These are phyloP conservation scores for Urocitellus parryii DNA, from an alignment of 2,113 vertebrate genomes.

Conservation along the genomic window DNA sequence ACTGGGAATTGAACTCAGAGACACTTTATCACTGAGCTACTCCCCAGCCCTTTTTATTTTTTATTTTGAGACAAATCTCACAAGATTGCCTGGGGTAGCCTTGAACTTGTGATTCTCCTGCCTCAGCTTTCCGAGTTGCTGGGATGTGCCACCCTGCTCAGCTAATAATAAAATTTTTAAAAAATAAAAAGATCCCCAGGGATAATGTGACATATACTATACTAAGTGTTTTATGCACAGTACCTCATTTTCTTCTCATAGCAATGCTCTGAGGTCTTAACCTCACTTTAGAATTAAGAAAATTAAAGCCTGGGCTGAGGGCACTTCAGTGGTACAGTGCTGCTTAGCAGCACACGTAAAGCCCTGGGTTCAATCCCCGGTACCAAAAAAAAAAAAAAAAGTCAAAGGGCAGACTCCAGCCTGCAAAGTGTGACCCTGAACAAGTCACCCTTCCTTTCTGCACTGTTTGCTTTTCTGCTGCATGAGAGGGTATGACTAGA, in stretches of 20 bases:
- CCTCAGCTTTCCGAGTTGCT: not conserved
- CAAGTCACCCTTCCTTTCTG: not conserved
- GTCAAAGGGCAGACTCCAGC: not conserved
- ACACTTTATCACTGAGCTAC: not conserved
- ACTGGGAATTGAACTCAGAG: not conserved
- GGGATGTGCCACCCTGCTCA: not conserved
- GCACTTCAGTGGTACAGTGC: not conserved
- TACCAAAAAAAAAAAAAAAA: not conserved
- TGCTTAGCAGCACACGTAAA: not conserved
- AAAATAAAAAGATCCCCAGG: not conserved
- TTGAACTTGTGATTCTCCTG: not conserved
- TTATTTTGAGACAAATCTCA: not conserved
- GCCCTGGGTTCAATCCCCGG: not conserved
- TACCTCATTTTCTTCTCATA: not conserved
- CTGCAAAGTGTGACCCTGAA: not conserved
- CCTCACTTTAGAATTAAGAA: constrained; percentile 11
- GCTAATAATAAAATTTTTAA: not conserved
- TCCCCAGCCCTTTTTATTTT: not conserved
- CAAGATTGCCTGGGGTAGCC: not conserved
- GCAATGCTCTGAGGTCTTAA: not conserved
- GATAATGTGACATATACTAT: not conserved
- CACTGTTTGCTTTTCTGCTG: constrained; percentile 18
- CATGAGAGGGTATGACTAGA: not conserved
- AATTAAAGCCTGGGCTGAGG: not conserved
- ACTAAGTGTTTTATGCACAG: not conserved